Conservation (phyloP, 1,140 invertebrate species). For the Drosophila nebulosa region DNA sequence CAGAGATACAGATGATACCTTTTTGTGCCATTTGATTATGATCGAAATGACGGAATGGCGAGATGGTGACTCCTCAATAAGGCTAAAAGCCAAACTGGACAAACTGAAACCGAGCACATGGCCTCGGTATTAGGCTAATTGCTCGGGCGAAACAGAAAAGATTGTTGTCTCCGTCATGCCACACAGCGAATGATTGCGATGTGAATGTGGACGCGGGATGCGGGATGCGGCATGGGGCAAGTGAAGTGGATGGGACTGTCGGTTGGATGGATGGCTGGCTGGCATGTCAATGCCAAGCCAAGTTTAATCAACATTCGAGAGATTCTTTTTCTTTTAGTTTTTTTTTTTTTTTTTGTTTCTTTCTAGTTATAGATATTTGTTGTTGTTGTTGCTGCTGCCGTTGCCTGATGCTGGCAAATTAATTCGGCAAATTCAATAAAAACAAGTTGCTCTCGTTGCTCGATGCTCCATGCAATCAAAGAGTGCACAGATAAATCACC, state of each 20-base stretch:
- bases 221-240: too few relatives aligned
- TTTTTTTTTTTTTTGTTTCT: conserved; percentile 4
- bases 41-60: conserved; percentile 13
- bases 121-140: conserved; percentile 72
- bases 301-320: conserved; percentile 69
- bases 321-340: conserved; percentile 1
- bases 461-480: conserved; percentile 69
- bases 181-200: conserved; percentile 12
- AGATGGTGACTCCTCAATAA: conserved; percentile 54
- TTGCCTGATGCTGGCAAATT: conserved; percentile 59
- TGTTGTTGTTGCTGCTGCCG: conserved; percentile 18
- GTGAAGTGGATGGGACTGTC: background rate
- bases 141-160: conserved; percentile 55
- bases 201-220: conserved; percentile 33
- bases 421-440: conserved; percentile 79
- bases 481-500: conserved; percentile 75
- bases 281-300: conserved; percentile 57
- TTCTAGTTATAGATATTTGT: conserved; percentile 12
- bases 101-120: conserved; percentile 19
- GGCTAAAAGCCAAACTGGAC: conserved; percentile 60
- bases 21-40: conserved; percentile 38
- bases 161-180: conserved; percentile 30
- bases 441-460: conserved; percentile 58
- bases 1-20: background rate
- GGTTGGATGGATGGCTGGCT: conserved; percentile 1